These are phyloP conservation scores for Phylloscopus trochiloides DNA, from an alignment of 2,113 vertebrate genomes.

Conservation along the genomic window DNA sequence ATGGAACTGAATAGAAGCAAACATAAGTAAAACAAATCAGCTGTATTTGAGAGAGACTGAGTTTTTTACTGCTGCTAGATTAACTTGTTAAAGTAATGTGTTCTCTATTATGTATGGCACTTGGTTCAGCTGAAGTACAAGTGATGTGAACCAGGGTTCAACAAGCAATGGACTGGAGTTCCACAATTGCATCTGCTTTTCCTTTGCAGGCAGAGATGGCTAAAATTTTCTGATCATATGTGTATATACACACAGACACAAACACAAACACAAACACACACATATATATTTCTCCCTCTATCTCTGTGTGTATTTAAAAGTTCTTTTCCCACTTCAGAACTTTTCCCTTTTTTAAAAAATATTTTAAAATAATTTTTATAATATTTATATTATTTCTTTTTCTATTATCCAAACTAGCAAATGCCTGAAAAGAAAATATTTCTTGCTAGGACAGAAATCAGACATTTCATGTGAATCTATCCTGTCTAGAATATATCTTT, in stretches of 20 bases:
- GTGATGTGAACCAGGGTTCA: not conserved
- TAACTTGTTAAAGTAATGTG: not conserved
- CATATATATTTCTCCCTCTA: not conserved
- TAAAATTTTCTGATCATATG: not conserved
- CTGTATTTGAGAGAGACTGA: not conserved
- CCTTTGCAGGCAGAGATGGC: not conserved
- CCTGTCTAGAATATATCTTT: not conserved
- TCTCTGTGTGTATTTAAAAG: not conserved
- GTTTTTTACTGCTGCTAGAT: not conserved
- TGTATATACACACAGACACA: not conserved
- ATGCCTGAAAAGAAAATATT: not conserved
- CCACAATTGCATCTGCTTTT: not conserved
- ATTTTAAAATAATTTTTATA: not conserved
- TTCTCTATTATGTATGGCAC: not conserved
- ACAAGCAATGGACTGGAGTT: not conserved
- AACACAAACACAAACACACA: rapidly evolving
- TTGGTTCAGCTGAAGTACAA: not conserved
- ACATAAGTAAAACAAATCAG: not conserved
- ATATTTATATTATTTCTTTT: not conserved
- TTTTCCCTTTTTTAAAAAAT: not conserved
- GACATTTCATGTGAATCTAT: not conserved
- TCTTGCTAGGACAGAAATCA: not conserved
- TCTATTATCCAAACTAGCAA: not conserved
- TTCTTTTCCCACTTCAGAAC: not conserved
- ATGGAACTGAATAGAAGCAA: not conserved